Percentiles rank a stretch among this genome's conserved stretches.
These are phyloP conservation scores for Aramus guarauna DNA, from an alignment of 2,113 vertebrate species.

Conservation along the genomic window DNA sequence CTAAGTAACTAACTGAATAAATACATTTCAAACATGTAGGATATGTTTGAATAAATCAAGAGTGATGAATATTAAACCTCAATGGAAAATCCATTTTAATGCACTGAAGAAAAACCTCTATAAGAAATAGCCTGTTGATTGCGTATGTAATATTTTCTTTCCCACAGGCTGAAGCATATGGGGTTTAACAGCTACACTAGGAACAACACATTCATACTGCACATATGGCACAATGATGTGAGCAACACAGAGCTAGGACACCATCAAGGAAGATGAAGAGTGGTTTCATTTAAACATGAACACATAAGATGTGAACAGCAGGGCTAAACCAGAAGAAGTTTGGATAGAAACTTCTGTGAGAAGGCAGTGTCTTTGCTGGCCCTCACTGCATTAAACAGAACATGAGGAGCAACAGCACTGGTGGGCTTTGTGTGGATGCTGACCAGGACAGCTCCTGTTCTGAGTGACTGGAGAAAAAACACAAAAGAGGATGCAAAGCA, in stretches of 20 bases:
- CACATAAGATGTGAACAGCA: background rate
- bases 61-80: background rate
- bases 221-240: slow-evolving; percentile 58
- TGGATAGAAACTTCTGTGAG: background rate
- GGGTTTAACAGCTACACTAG: slow-evolving; percentile 26
- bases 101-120: background rate
- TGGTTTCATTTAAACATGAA: slow-evolving; percentile 12
- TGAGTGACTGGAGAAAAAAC: background rate
- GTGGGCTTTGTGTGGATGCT: background rate
- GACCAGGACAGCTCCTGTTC: background rate
- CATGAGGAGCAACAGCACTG: background rate
- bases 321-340: background rate
- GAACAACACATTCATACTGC: slow-evolving; percentile 45
- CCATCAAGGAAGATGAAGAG: slow-evolving; percentile 13
- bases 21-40: background rate
- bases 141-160: background rate
- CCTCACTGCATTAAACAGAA: background rate
- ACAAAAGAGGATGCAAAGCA: background rate
- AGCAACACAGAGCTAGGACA: slow-evolving; percentile 35
- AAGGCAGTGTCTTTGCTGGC: background rate
- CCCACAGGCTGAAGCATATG: slow-evolving; percentile 31
- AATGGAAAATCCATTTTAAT: background rate
- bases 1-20: background rate
- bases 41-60: background rate
- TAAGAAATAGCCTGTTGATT: background rate